These are phyloP conservation scores for Leptopilina syphax DNA, from an alignment of 2,888 invertebrate genomes.

Conservation along the genomic window DNA sequence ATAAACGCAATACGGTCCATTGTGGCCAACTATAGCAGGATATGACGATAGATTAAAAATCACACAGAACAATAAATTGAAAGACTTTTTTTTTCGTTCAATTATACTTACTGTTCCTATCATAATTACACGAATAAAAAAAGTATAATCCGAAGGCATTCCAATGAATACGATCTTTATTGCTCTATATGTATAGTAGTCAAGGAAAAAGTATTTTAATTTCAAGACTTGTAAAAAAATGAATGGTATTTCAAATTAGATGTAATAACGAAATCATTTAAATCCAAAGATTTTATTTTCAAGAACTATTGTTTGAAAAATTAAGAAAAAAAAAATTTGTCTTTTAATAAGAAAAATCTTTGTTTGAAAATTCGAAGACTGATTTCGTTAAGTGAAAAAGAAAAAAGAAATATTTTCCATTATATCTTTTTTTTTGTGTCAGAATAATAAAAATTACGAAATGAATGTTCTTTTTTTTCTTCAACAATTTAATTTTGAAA, in stretches of 20 bases:
- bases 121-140: constrained; percentile 6
- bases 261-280: constrained; percentile 11
- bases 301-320: not conserved
- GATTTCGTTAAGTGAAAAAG: too few relatives aligned
- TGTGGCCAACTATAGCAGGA: constrained; percentile 17
- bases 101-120: constrained; percentile 23
- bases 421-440: not conserved
- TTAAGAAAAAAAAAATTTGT: too few relatives aligned
- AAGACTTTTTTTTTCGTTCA: not conserved
- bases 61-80: not conserved
- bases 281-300: constrained; percentile 32
- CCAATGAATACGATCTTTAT: constrained; percentile 28
- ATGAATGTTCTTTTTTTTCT: not conserved
- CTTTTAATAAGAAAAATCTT: too few relatives aligned
- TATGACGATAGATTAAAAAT: not conserved
- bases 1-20: not conserved
- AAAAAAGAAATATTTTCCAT: too few relatives aligned
- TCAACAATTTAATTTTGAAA: constrained; percentile 16
- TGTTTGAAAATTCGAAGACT: too few relatives aligned
- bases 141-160: constrained; percentile 34
- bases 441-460: not conserved
- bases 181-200: constrained; percentile 6
- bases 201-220: constrained; percentile 18
- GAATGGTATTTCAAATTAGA: constrained; percentile 34
- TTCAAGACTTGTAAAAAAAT: constrained; percentile 7